Evolutionary conservation across 1,140 invertebrate species (phyloP).

Genomic region (Armadillidium nasatum): DNA sequence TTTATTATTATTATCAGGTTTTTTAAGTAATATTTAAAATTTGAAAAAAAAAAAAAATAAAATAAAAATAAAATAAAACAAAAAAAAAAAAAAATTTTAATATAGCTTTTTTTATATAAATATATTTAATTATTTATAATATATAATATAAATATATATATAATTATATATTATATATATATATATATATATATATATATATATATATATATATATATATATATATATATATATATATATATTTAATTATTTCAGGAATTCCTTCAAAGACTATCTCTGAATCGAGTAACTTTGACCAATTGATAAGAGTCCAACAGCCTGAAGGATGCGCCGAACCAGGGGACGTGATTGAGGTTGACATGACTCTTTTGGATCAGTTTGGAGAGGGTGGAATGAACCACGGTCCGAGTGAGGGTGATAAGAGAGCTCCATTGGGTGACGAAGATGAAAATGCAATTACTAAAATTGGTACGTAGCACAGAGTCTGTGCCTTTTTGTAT

Average conservation of each 20-base stretch:
- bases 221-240: slow-evolving; percentile 21
- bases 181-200: background rate
- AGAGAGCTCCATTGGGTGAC: no score
- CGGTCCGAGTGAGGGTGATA: no score
- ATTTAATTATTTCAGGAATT: background rate
- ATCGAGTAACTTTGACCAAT: background rate
- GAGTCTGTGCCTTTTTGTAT: no score
- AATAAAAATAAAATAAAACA: no score
- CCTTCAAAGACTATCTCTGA: background rate
- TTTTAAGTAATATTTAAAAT: no score
- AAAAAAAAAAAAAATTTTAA: no score
- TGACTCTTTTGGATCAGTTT: background rate
- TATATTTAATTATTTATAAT: background rate
- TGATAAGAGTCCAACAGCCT: background rate
- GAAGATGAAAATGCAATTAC: no score
- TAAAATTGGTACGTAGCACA: no score
- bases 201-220: background rate
- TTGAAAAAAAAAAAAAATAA: no score
- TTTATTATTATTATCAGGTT: no score
- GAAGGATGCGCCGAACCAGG: background rate
- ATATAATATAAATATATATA: background rate
- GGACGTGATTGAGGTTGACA: background rate
- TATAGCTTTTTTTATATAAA: background rate
- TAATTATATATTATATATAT: no score
- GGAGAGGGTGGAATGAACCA: no score